Evolutionary conservation across 2,888 invertebrate species (phyloP).

Genomic region (Stratiomys singularior): DNA sequence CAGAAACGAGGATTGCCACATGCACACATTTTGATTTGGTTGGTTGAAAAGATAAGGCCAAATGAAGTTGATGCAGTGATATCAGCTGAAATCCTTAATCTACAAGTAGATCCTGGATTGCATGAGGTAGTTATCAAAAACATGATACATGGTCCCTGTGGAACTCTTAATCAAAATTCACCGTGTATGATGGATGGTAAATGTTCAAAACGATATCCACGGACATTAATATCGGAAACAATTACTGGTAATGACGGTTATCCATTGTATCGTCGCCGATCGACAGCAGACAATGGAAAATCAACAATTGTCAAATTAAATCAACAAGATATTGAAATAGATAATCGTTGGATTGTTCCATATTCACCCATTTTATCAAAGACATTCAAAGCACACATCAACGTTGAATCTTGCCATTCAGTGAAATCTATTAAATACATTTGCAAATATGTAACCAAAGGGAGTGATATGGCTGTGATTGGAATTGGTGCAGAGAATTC

Average conservation of each 20-base stretch:
- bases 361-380: slow-evolving; percentile 57
- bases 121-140: slow-evolving; percentile 55
- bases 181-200: slow-evolving; percentile 61
- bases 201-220: slow-evolving; percentile 55
- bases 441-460: slow-evolving; percentile 64
- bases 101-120: slow-evolving; percentile 55
- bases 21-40: slow-evolving; percentile 53
- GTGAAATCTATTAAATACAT: slow-evolving; percentile 63
- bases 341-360: slow-evolving; percentile 60
- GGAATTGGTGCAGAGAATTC: slow-evolving; percentile 55
- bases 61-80: slow-evolving; percentile 54
- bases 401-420: slow-evolving; percentile 62
- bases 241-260: slow-evolving; percentile 58
- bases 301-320: slow-evolving; percentile 49
- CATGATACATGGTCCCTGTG: slow-evolving; percentile 62
- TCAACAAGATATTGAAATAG: slow-evolving; percentile 52
- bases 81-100: slow-evolving; percentile 56
- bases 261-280: slow-evolving; percentile 54
- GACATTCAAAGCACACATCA: slow-evolving; percentile 59
- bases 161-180: slow-evolving; percentile 56
- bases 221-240: slow-evolving; percentile 54
- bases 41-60: slow-evolving; percentile 51
- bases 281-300: slow-evolving; percentile 49
- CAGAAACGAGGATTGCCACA: slow-evolving; percentile 54
- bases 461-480: slow-evolving; percentile 60